Evolutionary conservation across 2,888 invertebrate species (phyloP).

Genomic region (Heliconius charithonia): DNA sequence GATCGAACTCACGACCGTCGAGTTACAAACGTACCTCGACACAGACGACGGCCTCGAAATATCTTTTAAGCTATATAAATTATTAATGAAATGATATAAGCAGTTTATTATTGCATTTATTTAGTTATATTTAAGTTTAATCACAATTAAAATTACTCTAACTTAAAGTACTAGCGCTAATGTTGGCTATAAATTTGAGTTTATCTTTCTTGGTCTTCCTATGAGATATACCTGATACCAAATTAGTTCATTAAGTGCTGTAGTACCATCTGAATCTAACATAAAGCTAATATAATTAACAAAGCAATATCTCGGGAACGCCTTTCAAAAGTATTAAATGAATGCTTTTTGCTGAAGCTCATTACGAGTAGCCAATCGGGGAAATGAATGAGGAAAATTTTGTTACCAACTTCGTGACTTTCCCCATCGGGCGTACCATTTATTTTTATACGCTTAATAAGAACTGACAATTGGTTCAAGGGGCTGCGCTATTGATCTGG

Average conservation of each 20-base stretch:
- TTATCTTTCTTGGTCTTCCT: conserved; percentile 2
- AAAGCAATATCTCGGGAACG: conserved; percentile 41
- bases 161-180: not conserved
- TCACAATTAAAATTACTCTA: not conserved
- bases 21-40: no score
- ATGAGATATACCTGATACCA: conserved; percentile 32
- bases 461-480: conserved; percentile 66
- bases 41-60: no score
- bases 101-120: no score
- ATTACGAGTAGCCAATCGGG: conserved; percentile 52
- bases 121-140: not conserved
- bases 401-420: conserved; percentile 55
- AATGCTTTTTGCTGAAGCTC: conserved; percentile 45
- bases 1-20: no score
- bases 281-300: conserved; percentile 41
- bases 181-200: not conserved
- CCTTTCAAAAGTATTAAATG: conserved; percentile 46
- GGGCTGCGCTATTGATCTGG: conserved; percentile 48
- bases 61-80: no score
- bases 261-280: conserved; percentile 40
- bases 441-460: conserved; percentile 76
- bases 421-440: conserved; percentile 66
- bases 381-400: conserved; percentile 54
- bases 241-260: conserved; percentile 32
- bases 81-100: no score